Evolutionary conservation across 2,888 invertebrate genomes (phyloP), one percentile per base, ranked within the genome.

Genomic region (Phengaris alcon): DNA sequence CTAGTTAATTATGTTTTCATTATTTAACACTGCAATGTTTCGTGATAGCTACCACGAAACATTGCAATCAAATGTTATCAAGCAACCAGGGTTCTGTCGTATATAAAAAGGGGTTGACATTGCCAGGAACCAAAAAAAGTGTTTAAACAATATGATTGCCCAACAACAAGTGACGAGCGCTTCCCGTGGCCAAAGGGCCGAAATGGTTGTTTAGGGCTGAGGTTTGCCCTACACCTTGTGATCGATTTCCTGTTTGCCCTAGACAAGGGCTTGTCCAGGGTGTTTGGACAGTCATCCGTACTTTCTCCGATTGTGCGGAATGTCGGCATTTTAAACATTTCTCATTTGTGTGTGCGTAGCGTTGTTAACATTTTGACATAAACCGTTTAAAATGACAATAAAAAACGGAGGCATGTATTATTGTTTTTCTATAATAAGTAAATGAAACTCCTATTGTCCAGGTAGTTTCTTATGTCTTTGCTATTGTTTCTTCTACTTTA

Each of bases 201-300:
- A 6, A 48, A 15, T 48, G n/a, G 51, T 70, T 70, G 70, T 70
- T 51, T 51, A 51, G 51, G 51, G 70, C 59, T 59, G 70, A 83
- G 82, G 82, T 83, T 84, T 81, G 81, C 79, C 79, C 81, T 80
- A 83, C 85, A 83, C 83, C 83, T 84, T 80, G 78, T 81, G 85
- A 85, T 85, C 85, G 80, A 85, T 86, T 85, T 87, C 87, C 87
- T 87, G 87, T 87, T 84, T 84, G 83, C 77, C 76, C 55, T 79
- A 84, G 87, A 87, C 87, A 87, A 87, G 87, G 86, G 85, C 81
- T 83, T 83, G 78, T 82, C 81, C 84, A 86, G 86, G 83, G 84
- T 85, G 86, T 85, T 82, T 78, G 79, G 77, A 55, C 48, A 77
- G 79, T 78, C 79, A 78, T 79, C 79, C 77, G 79, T 35, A 44